phyloP scores from a whole-genome alignment of 2,797 vertebrate genomes.

The Telmatherina bonti region DNA sequence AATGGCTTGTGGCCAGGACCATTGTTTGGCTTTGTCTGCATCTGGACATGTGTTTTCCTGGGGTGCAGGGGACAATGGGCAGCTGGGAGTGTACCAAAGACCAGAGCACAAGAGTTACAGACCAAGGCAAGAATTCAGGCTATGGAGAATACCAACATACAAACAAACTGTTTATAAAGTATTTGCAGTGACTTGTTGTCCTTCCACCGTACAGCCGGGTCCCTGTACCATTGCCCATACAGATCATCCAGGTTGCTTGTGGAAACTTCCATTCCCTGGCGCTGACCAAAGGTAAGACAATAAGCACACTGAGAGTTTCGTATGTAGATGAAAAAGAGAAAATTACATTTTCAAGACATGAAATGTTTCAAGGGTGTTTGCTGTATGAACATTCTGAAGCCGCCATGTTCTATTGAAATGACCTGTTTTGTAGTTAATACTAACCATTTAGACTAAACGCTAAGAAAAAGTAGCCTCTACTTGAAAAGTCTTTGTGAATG shows the following conservation, averaged over 20 bases:
- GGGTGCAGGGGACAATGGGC: conserved; percentile 82
- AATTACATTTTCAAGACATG: neutral
- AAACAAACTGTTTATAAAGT: neutral
- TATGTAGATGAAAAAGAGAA: neutral
- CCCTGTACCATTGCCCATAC: conserved; percentile 68
- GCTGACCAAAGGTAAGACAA: conserved; percentile 87
- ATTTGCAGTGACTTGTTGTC: neutral
- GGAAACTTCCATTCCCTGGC: conserved; percentile 92
- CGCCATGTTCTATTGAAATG: too few relatives aligned
- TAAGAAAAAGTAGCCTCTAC: too few relatives aligned
- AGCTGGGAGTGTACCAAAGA: conserved; percentile 74
- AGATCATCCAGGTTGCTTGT: conserved; percentile 91
- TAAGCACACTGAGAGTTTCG: neutral
- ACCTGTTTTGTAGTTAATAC: too few relatives aligned
- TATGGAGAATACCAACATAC: neutral
- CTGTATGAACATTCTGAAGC: neutral
- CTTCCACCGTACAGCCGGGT: conserved; percentile 51
- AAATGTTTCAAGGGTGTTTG: neutral
- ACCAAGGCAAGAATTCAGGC: conserved; percentile 70
- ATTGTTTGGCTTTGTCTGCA: conserved; percentile 79
- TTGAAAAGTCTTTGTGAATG: too few relatives aligned
- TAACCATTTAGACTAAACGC: too few relatives aligned
- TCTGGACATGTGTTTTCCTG: conserved; percentile 84
- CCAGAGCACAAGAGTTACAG: neutral
- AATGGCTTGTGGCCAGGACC: conserved; percentile 84